Percentiles rank a stretch among this genome's conserved stretches.
Evolutionary conservation across 2,888 invertebrate species (phyloP).

Genomic region (Lathronympha strigana): DNA sequence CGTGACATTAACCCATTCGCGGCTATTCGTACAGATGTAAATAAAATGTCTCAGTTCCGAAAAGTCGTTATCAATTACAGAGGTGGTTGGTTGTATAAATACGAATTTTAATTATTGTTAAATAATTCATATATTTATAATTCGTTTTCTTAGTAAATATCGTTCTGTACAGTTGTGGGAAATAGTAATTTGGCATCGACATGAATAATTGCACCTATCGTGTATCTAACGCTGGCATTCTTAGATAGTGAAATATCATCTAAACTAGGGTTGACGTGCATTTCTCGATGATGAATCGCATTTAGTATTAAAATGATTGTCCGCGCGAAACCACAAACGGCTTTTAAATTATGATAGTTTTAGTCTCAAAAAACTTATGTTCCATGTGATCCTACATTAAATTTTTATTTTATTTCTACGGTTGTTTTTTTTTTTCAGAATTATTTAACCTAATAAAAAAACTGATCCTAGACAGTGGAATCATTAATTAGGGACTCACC

Average conservation of each 20-base stretch:
- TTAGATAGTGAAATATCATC: conserved; percentile 31
- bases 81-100: conserved; percentile 56
- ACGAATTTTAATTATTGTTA: conserved; percentile 62
- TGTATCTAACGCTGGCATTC: conserved; percentile 15
- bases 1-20: conserved; percentile 50
- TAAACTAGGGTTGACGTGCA: conserved; percentile 39
- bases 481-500: too few species aligned
- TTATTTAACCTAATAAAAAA: too few species aligned
- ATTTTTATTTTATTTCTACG: conserved; percentile 64
- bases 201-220: background rate
- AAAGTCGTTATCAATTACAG: conserved; percentile 62
- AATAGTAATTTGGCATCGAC: conserved; percentile 5
- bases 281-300: conserved; percentile 45
- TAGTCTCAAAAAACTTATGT: conserved; percentile 59
- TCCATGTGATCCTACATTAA: conserved; percentile 80
- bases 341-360: conserved; percentile 54
- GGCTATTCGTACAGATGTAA: conserved; percentile 61
- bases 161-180: conserved; percentile 23
- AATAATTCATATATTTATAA: conserved; percentile 61
- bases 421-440: conserved; percentile 57
- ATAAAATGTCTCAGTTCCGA: conserved; percentile 64
- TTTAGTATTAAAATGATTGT: conserved; percentile 42
- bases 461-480: too few species aligned
- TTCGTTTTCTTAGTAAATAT: conserved; percentile 50
- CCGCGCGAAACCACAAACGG: conserved; percentile 24